Evolutionary conservation across 2,888 invertebrate species (phyloP).

Genomic region (Lacanobia wlatinum): DNA sequence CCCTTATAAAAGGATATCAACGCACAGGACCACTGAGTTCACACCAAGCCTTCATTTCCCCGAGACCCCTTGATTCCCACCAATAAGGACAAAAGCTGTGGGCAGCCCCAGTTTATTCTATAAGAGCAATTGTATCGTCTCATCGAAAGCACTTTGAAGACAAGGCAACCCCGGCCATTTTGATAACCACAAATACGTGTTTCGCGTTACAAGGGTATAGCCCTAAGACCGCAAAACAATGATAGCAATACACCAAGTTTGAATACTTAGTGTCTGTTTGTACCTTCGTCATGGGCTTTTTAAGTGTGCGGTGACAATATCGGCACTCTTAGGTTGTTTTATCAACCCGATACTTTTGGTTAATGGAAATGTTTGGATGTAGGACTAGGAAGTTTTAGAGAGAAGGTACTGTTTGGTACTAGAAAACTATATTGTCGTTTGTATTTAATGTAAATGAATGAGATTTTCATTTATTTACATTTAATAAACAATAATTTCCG

Average conservation of each 20-base stretch:
- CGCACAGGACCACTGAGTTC: conserved; percentile 16
- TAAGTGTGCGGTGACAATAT: conserved; percentile 67
- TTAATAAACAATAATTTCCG: not conserved
- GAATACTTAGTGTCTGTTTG: conserved; percentile 76
- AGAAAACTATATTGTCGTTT: no score
- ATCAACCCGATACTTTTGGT: conserved; percentile 37
- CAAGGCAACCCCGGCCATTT: conserved; percentile 75
- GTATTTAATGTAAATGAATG: no score
- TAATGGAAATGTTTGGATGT: conserved; percentile 20
- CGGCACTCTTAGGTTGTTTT: conserved; percentile 57
- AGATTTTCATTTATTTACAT: no score
- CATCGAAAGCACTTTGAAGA: conserved; percentile 69
- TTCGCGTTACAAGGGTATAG: conserved; percentile 78
- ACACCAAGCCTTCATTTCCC: conserved; percentile 42
- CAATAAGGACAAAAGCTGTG: conserved; percentile 37
- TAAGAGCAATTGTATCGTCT: conserved; percentile 65
- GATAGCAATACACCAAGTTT: conserved; percentile 83
- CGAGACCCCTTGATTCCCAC: conserved; percentile 41
- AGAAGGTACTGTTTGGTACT: not conserved
- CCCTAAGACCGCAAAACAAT: conserved; percentile 78
- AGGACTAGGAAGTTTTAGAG: not conserved
- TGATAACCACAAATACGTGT: conserved; percentile 82
- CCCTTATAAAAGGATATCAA: conserved; percentile 24
- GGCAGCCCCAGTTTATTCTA: conserved; percentile 53
- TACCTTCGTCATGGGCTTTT: conserved; percentile 77